Evolutionary conservation across 2,113 vertebrate genomes (phyloP), one percentile per base, ranked within the genome.

Genomic region (Cryptomyrus ogoouensis): DNA sequence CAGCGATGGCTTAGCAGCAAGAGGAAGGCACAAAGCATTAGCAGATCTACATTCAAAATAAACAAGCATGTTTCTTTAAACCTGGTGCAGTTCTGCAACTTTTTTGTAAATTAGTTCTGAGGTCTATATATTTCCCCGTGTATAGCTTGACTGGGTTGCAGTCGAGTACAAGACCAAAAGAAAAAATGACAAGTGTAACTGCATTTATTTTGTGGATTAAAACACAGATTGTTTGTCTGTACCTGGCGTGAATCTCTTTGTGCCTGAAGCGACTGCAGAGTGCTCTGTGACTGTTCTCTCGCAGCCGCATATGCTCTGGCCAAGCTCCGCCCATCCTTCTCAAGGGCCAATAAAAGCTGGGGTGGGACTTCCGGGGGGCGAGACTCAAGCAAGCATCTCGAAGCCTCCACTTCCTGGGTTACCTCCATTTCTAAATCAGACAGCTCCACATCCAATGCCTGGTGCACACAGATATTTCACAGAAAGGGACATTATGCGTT

Each of bases 311-410:
- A 96, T 21, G 97, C 97, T 90, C 97, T 97, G 15, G 96, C 94
- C 88, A 99, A 95, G 93, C 97, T 98, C 92, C 97, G 97, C 91
- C 95, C 94, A 83, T 99, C 98, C 92, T 98, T 99, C 91, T 98
- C 97, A 91, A 99, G 93, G 74, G 98, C 98, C 88, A 95, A 94
- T 88, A 98, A 92, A 17, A 99, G 95, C 91, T 99, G 97, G 31
- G 95, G 93, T 66, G 98, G 98, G 89, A 99, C 97, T 89, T 97
- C 96, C 87, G 93, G 93, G 2, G 95, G 96, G 85, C 92, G 94
- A 88, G 93, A 96, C 93, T 94, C 93, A 90, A 97, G 92, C 42
- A 97, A 95, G 31, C 90, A 90, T 91, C 95, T 94, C 15, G 95
- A 97, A 0, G 95, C 95, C 0, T 97, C 95, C 91, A 97, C 93